These are phyloP conservation scores for Alosa alosa DNA, from an alignment of 2,113 vertebrate genomes.

Conservation along the genomic window DNA sequence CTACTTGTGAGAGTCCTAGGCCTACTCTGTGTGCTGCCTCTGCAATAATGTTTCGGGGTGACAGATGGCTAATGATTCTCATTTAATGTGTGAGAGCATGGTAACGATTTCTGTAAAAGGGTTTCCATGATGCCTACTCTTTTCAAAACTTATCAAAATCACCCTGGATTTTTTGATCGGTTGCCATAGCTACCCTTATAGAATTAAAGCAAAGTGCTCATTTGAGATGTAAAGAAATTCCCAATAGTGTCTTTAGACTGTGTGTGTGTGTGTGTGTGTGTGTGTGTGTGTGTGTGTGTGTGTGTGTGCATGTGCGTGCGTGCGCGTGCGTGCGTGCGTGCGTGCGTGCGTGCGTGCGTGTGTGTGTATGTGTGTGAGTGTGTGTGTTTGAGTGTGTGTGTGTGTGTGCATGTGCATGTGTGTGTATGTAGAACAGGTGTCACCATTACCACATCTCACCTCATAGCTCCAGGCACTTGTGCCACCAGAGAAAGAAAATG, in stretches of 20 bases:
- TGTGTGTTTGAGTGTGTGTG: constrained; percentile 4
- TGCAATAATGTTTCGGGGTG: no score
- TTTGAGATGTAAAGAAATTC: constrained; percentile 43
- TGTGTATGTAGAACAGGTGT: constrained; percentile 35
- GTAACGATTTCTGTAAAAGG: no score
- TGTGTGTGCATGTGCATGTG: neutral
- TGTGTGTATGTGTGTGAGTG: neutral
- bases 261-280: constrained; percentile 10
- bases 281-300: neutral
- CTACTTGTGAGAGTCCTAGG: no score
- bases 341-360: no score
- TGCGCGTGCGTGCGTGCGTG: no score
- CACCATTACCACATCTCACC: constrained; percentile 30
- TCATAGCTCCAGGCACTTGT: constrained; percentile 30
- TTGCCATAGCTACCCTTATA: constrained; percentile 51
- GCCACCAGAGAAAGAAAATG: no score
- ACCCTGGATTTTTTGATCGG: constrained; percentile 41
- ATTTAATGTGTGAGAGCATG: no score
- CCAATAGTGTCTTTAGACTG: constrained; percentile 45
- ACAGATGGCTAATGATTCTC: no score
- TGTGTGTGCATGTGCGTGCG: neutral
- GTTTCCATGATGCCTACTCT: no score
- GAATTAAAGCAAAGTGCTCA: constrained; percentile 21
- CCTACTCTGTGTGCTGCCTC: no score
- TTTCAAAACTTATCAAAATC: neutral